Percentiles rank a stretch among this genome's conserved stretches.
Conservation (phyloP, 2,888 invertebrate genomes). For the Chalcis sispes region DNA sequence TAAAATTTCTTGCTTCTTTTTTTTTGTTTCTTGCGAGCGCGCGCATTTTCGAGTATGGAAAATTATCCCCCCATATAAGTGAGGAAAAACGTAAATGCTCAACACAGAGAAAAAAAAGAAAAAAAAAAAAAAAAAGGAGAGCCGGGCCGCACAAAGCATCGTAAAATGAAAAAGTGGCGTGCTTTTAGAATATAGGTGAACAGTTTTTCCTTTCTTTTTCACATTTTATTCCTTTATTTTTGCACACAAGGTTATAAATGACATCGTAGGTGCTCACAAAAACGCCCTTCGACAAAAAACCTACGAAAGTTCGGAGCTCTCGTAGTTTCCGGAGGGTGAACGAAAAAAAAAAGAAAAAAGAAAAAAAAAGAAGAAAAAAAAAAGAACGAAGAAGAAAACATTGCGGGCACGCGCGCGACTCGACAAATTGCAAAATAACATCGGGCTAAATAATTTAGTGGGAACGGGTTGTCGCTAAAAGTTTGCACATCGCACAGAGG, state of each 20-base stretch:
- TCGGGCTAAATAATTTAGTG: no score
- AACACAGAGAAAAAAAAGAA: background rate
- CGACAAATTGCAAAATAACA: no score
- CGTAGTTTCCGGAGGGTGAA: no score
- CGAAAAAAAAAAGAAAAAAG: no score
- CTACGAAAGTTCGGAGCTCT: no score
- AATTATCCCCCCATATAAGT: background rate
- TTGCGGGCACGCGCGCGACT: no score
- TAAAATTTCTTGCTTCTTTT: background rate
- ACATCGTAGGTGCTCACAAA: background rate
- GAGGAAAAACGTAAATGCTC: background rate
- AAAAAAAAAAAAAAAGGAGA: background rate
- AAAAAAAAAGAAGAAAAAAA: no score
- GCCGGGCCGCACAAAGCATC: background rate
- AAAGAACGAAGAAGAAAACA: no score
- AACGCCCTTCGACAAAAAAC: background rate
- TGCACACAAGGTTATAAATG: background rate
- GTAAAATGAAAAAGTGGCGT: conserved; percentile 1
- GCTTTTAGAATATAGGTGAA: conserved; percentile 7
- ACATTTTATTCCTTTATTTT: background rate
- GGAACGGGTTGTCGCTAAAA: no score
- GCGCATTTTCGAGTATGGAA: background rate
- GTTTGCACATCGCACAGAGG: no score
- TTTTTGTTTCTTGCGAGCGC: background rate
- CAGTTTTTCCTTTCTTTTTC: background rate